phyloP scores from a whole-genome alignment of 2,888 invertebrate species.

The Andrena trimmerana region DNA sequence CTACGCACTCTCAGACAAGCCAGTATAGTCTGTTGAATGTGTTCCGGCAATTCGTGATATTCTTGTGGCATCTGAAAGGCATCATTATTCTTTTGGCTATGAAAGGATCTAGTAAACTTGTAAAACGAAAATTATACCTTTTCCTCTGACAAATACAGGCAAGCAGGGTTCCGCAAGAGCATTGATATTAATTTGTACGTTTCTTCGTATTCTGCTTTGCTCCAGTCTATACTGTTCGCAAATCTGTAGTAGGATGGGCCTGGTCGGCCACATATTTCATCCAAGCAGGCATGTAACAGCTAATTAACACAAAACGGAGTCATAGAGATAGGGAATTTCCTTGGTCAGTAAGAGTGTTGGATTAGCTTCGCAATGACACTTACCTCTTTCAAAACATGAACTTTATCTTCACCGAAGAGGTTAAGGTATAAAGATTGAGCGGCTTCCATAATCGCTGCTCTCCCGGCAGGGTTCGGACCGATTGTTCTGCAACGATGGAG shows the following conservation, averaged over 20 bases:
- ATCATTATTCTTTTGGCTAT: background rate
- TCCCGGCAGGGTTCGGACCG: too few species aligned
- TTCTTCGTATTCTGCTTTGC: slow-evolving; percentile 74
- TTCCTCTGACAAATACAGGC: slow-evolving; percentile 76
- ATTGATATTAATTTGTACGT: slow-evolving; percentile 72
- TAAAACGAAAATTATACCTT: slow-evolving; percentile 70
- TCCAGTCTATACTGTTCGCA: slow-evolving; percentile 77
- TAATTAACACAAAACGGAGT: slow-evolving; percentile 55
- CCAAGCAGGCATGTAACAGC: slow-evolving; percentile 80
- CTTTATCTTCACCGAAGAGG: slow-evolving; percentile 72
- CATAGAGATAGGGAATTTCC: background rate
- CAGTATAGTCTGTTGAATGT: slow-evolving; percentile 74
- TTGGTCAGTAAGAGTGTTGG: background rate
- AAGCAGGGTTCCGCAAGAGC: slow-evolving; percentile 76
- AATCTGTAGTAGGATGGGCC: slow-evolving; percentile 76
- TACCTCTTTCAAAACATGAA: slow-evolving; percentile 70
- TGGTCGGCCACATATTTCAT: slow-evolving; percentile 81
- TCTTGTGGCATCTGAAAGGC: slow-evolving; percentile 77
- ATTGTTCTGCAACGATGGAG: too few species aligned
- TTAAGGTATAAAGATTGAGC: slow-evolving; percentile 62
- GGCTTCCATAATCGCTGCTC: slow-evolving; percentile 63
- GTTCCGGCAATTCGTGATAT: slow-evolving; percentile 79
- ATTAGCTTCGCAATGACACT: slow-evolving; percentile 1
- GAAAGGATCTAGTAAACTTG: background rate
- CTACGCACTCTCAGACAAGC: slow-evolving; percentile 77